Evolutionary conservation across 1,140 invertebrate genomes (phyloP), one percentile per base, ranked within the genome.

Genomic region (Drepana arcuata): DNA sequence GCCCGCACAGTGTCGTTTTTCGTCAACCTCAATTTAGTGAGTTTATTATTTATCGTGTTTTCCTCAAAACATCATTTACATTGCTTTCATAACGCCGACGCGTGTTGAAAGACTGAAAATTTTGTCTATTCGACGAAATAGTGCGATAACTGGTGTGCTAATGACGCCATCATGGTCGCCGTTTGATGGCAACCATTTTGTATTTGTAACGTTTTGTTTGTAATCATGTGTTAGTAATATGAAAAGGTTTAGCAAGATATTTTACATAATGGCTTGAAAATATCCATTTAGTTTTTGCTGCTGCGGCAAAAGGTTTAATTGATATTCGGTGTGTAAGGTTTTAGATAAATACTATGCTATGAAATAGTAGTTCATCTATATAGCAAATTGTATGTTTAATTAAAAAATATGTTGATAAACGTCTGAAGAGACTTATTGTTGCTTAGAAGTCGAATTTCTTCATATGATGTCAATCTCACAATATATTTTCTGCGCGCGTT

Each of bases 71-170:
- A 59, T 68, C 64, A 59, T 75, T 75, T 73, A 64, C 54, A 59
- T 55, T 50, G 57, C 53, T 56, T 62, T 73, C 4, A 80, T 80
- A 71, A 71, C 57, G 51, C 48, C 51, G 48, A 59, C 58, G 53
- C 51, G 58, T 61, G 68, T 45, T 77, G 68, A 82, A 79, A 73
- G 71, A 77, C 78, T 73, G 59, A 64, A 72, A 71, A 77, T 82
- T 79, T 71, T 63, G 78, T 71, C 72, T 75, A 79, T 74, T 74
- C 64, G 60, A 66, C 78, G 67, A 65, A 74, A 82, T 79, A 79
- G 78, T 81, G 70, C 50, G 70, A 74, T 78, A 80, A 68, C 59
- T 50, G 55, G 44, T 51, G n/a, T 42, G 64, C 67, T 81, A 81
- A 81, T 81, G 73, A 81, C 57, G 47, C n/a, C 31, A 36, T 59